These are phyloP conservation scores for Ginglymostoma cirratum DNA, from an alignment of 2,113 vertebrate genomes.

Conservation along the genomic window DNA sequence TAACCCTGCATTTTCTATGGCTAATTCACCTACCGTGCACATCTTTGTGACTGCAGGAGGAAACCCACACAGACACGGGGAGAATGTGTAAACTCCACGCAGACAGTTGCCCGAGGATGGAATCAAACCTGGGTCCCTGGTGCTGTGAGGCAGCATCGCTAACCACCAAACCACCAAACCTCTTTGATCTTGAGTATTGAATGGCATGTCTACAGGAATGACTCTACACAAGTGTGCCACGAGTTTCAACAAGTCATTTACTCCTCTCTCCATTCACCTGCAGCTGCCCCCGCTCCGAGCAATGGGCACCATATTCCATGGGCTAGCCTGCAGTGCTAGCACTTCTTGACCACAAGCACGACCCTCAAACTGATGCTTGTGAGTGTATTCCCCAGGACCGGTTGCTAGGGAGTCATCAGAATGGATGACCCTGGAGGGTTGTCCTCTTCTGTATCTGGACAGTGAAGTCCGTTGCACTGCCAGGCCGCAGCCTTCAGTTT, in stretches of 20 bases:
- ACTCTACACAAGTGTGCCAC: not conserved
- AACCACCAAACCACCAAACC: too few relatives aligned
- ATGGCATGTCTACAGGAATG: not conserved
- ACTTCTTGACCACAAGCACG: not conserved
- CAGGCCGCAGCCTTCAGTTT: not conserved
- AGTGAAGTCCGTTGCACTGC: not conserved
- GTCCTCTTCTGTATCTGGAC: not conserved
- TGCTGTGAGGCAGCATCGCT: too few relatives aligned
- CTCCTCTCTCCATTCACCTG: too few relatives aligned
- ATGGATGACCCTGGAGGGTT: not conserved
- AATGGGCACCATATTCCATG: not conserved
- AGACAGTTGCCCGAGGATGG: too few relatives aligned
- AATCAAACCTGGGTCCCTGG: too few relatives aligned
- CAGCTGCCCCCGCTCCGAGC: too few relatives aligned
- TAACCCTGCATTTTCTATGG: too few relatives aligned
- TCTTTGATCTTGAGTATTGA: not conserved
- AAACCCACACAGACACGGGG: too few relatives aligned
- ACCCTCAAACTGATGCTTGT: not conserved
- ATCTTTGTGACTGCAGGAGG: too few relatives aligned
- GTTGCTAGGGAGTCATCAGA: not conserved
- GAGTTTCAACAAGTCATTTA: too few relatives aligned
- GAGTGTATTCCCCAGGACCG: not conserved
- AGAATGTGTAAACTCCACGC: too few relatives aligned
- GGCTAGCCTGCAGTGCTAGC: not conserved
- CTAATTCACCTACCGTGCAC: too few relatives aligned